Base-by-base conservation (phyloP, 2,113 vertebrate species). In the Channa maculata region DNA sequence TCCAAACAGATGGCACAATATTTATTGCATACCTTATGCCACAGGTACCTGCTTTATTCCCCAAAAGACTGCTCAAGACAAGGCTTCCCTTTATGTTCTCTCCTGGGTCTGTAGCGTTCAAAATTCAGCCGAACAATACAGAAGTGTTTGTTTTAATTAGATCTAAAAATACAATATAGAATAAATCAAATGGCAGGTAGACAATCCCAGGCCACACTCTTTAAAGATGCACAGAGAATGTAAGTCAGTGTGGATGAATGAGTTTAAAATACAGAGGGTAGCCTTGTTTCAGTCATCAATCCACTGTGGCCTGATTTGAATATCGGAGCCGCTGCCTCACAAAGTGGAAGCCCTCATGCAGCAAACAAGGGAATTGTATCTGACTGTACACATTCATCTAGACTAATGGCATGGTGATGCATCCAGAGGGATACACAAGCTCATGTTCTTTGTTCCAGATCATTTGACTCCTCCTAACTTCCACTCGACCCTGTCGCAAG, bases 11-110 rank as follows among this genome's bases (percentile, higher is more conserved):
- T 92, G 89, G 89, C 77, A 73, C 50, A 13, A 65, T 91, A 86
- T 92, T 91, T 93, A 86, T 84, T 89, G 83, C 80, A 75, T 79
- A 87, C 78, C 87, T 85, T 87, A 84, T 87, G 89, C 86, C 89
- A 91, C 89, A 92, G 89, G 90, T 91, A 86, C 76, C 49, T 37
- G 54, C 44, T 75, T 61, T 43, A 14, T 2, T 13, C 37, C 73
- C 65, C 77, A 64, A 37, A 72, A 68, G 78, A 83, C 61, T 61
- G 53, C 58, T 65, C 58, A 75, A 78, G 79, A 87, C 71, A 79
- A 74, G 58, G 66, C 75, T 87, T 83, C 63, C 68, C 82, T 84
- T 79, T 57, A 60, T 85, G 71, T 80, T 37, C 54, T 82, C 87
- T 75, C 75, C 50, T 58, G 80, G 60, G 77, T 43, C 41, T 14